phyloP scores from a whole-genome alignment of 1,140 invertebrate genomes.

The Caenorhabditis remanei region DNA sequence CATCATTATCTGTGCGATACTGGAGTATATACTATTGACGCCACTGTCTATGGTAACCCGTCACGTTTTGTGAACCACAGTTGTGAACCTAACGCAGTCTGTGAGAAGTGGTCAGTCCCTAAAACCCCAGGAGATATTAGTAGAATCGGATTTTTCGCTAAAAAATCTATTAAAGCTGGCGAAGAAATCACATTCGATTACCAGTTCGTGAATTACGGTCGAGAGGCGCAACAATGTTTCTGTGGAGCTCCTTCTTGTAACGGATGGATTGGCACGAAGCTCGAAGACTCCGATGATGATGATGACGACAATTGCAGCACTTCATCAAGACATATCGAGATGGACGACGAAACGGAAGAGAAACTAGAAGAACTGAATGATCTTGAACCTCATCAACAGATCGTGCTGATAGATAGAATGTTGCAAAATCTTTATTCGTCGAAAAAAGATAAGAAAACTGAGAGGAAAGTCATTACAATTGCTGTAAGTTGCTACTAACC shows the following conservation, averaged over 20 bases:
- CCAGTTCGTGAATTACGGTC: constrained; percentile 67
- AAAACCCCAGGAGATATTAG: constrained; percentile 83
- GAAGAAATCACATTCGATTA: constrained; percentile 99
- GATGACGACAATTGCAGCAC: background rate
- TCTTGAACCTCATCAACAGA: background rate
- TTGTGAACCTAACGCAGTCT: constrained; percentile 96
- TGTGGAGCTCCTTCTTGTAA: constrained; percentile 57
- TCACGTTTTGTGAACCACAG: constrained; percentile 98
- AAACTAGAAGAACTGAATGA: constrained; percentile 40
- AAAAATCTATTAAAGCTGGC: constrained; percentile 85
- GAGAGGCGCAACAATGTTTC: constrained; percentile 48
- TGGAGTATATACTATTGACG: constrained; percentile 86
- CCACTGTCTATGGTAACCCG: constrained; percentile 90
- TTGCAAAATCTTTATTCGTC: background rate
- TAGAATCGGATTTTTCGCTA: constrained; percentile 92
- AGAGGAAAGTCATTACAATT: constrained; percentile 25
- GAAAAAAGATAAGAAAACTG: background rate
- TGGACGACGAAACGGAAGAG: constrained; percentile 54
- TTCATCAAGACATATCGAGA: background rate
- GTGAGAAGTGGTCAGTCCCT: constrained; percentile 80
- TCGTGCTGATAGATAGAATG: constrained; percentile 1
- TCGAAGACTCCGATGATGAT: constrained; percentile 39
- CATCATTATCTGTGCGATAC: constrained; percentile 79
- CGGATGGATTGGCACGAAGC: constrained; percentile 13
- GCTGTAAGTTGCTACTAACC: background rate